Percentiles rank a stretch among this genome's conserved stretches.
These are phyloP conservation scores for Zhuqinia jingwanae DNA, from an alignment of 2,888 invertebrate species.

Conservation along the genomic window DNA sequence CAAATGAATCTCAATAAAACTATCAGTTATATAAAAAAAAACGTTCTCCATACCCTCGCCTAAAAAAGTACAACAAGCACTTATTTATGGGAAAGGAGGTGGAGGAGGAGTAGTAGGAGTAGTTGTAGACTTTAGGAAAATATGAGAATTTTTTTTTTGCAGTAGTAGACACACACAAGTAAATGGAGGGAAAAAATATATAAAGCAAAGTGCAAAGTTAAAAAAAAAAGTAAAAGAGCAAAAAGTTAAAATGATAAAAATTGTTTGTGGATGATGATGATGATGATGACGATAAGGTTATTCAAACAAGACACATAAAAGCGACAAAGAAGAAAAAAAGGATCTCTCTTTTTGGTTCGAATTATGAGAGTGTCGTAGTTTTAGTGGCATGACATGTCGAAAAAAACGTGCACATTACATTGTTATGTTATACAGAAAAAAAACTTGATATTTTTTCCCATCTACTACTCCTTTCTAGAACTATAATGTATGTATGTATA, in stretches of 20 bases:
- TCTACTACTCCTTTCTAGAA: no score
- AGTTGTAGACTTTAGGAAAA: conserved; percentile 28
- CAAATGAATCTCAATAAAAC: conserved; percentile 55
- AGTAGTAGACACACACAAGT: conserved; percentile 6
- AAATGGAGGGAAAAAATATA: conserved; percentile 8
- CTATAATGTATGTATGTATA: no score
- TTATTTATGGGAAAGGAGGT: not conserved
- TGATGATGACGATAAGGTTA: conserved; percentile 44
- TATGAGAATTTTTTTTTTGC: conserved; percentile 33
- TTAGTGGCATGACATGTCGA: conserved; percentile 33
- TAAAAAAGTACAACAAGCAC: no score
- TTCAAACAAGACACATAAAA: conserved; percentile 40
- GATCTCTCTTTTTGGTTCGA: not conserved
- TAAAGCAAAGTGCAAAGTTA: conserved; percentile 70
- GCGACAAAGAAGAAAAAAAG: conserved; percentile 22
- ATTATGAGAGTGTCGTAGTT: conserved; percentile 11
- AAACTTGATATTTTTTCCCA: no score
- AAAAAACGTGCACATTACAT: conserved; percentile 51
- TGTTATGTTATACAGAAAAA: not conserved
- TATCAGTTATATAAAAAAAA: no score
- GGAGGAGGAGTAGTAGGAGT: not conserved
- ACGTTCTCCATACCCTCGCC: no score
- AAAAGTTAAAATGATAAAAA: conserved; percentile 63
- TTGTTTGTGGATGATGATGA: conserved; percentile 39
- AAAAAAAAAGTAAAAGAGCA: conserved; percentile 49